Conservation (phyloP, 2,797 vertebrate species). For the Parauchenoglanis ngamensis region DNA sequence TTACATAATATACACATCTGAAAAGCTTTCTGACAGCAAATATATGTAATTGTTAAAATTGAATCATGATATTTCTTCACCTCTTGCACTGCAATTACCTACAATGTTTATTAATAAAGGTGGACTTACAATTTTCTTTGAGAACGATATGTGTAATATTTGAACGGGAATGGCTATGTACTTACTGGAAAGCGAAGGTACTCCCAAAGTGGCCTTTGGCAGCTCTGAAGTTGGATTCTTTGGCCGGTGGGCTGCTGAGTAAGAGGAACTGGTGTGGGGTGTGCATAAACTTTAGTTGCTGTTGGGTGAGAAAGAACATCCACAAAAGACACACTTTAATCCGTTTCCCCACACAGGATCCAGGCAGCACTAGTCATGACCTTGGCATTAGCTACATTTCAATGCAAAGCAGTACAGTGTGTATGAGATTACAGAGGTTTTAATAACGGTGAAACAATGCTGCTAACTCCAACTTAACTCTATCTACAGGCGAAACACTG, state of each 20-base stretch:
- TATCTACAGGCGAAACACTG: conserved; percentile 6
- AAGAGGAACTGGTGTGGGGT: conserved; percentile 89
- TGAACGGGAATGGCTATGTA: conserved; percentile 35
- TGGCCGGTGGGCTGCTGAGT: conserved; percentile 92
- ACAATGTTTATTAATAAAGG: background rate
- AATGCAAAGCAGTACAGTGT: background rate
- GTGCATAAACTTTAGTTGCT: conserved; percentile 94
- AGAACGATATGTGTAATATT: background rate
- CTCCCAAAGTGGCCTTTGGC: conserved; percentile 90
- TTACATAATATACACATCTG: background rate
- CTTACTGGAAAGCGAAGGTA: conserved; percentile 92
- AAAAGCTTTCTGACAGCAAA: background rate
- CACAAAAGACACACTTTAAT: conserved; percentile 10
- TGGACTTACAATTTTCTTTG: background rate
- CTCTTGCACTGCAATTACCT: background rate
- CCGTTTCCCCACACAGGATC: background rate
- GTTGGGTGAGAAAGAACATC: conserved; percentile 58
- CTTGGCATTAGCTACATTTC: background rate
- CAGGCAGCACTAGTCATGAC: background rate
- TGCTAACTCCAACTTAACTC: background rate
- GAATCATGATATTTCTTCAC: background rate
- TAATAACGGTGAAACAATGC: background rate
- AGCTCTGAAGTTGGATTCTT: conserved; percentile 91
- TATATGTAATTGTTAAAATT: background rate
- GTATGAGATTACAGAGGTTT: background rate